Percentiles rank a stretch among this genome's conserved stretches.
Evolutionary conservation across 2,113 vertebrate species (phyloP).

Genomic region (Cyprinodon tularosa): DNA sequence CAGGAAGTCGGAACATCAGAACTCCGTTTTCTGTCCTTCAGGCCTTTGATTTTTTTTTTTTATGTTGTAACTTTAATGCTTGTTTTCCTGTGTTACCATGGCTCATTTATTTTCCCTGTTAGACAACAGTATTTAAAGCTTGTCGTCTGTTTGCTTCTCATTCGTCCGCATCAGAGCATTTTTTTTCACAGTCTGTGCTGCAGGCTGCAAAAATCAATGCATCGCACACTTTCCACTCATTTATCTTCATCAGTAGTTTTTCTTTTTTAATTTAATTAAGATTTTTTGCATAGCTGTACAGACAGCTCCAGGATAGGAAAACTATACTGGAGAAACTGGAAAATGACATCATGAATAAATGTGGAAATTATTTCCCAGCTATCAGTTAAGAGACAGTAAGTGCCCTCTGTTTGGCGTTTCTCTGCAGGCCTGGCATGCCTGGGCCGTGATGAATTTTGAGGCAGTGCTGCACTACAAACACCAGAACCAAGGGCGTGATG

Average conservation of each 20-base stretch:
- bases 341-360: conserved; percentile 41
- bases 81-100: background rate
- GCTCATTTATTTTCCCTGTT: conserved; percentile 31
- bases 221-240: conserved; percentile 1
- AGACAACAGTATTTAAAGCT: background rate
- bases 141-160: background rate
- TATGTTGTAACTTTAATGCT: conserved; percentile 1
- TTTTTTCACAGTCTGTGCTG: conserved; percentile 20
- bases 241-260: conserved; percentile 13
- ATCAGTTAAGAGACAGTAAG: conserved; percentile 10
- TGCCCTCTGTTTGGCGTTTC: conserved; percentile 13
- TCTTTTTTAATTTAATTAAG: conserved; percentile 18
- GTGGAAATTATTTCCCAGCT: conserved; percentile 37
- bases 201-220: conserved; percentile 30
- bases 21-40: conserved; percentile 8
- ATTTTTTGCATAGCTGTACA: conserved; percentile 36
- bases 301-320: conserved; percentile 6
- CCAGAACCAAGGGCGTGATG: conserved; percentile 91
- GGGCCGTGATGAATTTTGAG: conserved; percentile 99
- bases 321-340: conserved; percentile 30
- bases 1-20: conserved; percentile 18
- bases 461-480: conserved; percentile 98
- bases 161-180: conserved; percentile 13
- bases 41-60: conserved; percentile 16
- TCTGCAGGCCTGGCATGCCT: conserved; percentile 95